These are phyloP conservation scores for Onychomys arenicola DNA, from an alignment of 2,797 vertebrate genomes.

Conservation along the genomic window DNA sequence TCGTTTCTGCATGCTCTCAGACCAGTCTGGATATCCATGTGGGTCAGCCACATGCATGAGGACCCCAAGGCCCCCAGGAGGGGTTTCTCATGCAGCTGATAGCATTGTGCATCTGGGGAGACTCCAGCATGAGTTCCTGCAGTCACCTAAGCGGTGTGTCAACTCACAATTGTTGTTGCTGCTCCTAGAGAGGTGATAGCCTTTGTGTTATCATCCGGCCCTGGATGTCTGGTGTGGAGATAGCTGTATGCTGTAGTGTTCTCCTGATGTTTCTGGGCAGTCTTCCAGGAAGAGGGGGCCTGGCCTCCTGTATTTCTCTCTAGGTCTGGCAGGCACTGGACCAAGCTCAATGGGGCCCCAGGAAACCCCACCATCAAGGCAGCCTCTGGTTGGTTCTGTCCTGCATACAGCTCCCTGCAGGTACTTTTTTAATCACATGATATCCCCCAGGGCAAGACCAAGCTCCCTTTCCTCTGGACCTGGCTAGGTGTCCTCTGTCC, in stretches of 20 bases:
- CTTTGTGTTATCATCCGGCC: too few relatives aligned
- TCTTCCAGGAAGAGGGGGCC: neutral
- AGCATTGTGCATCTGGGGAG: accelerated
- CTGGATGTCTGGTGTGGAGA: neutral
- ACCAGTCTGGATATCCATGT: neutral
- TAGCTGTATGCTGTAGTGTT: accelerated
- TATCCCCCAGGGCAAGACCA: neutral
- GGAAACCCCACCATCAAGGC: neutral
- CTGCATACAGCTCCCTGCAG: accelerated
- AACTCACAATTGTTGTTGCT: accelerated
- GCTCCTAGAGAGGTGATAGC: neutral
- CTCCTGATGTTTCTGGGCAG: neutral
- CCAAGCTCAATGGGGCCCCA: neutral
- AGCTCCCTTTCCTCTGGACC: neutral
- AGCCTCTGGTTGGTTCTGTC: neutral
- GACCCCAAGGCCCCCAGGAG: accelerated
- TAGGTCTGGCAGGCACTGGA: neutral
- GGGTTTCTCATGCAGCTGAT: accelerated
- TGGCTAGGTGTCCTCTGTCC: neutral
- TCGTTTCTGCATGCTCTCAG: neutral
- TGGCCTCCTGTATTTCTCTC: neutral
- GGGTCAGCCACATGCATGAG: neutral
- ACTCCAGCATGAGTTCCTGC: accelerated
- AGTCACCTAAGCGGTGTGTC: accelerated
- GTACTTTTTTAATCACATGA: neutral